Evolutionary conservation across 1,140 invertebrate genomes (phyloP).

Genomic region (Acromyrmex charruanus): DNA sequence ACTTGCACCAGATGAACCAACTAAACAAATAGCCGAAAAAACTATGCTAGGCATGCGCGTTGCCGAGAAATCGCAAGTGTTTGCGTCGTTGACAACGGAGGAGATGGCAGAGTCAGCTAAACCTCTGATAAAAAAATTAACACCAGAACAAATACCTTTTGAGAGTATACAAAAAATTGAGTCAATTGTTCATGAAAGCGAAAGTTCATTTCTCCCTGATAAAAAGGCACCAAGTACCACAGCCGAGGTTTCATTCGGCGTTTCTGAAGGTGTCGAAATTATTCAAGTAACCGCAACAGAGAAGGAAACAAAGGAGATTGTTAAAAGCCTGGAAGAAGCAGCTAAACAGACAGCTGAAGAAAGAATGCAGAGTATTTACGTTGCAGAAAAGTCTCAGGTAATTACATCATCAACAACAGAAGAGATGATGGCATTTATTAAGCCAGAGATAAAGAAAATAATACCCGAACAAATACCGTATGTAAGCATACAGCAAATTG

Average conservation of each 20-base stretch:
- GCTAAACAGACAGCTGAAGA: slow-evolving; percentile 77
- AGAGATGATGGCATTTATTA: slow-evolving; percentile 63
- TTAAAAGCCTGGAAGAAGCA: slow-evolving; percentile 75
- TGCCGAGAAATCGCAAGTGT: slow-evolving; percentile 78
- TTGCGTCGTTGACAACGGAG: slow-evolving; percentile 76
- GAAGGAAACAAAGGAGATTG: slow-evolving; percentile 83
- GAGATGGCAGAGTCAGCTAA: slow-evolving; percentile 65
- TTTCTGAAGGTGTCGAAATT: slow-evolving; percentile 79
- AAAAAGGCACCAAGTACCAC: slow-evolving; percentile 62
- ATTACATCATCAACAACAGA: slow-evolving; percentile 75
- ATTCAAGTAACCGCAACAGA: slow-evolving; percentile 81
- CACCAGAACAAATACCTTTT: slow-evolving; percentile 79
- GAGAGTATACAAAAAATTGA: slow-evolving; percentile 79
- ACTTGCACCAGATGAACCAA: slow-evolving; percentile 70
- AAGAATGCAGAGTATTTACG: slow-evolving; percentile 73
- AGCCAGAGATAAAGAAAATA: slow-evolving; percentile 74
- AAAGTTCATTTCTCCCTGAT: slow-evolving; percentile 70
- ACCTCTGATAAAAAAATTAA: slow-evolving; percentile 73
- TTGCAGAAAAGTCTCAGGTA: slow-evolving; percentile 79
- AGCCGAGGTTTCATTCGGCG: slow-evolving; percentile 78
- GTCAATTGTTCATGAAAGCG: slow-evolving; percentile 80
- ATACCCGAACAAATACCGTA: slow-evolving; percentile 79
- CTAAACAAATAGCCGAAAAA: slow-evolving; percentile 75
- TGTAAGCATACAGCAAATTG: slow-evolving; percentile 76
- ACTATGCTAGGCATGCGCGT: slow-evolving; percentile 75